phyloP scores from a whole-genome alignment of 2,113 vertebrate genomes.

The Calidris pygmaea region DNA sequence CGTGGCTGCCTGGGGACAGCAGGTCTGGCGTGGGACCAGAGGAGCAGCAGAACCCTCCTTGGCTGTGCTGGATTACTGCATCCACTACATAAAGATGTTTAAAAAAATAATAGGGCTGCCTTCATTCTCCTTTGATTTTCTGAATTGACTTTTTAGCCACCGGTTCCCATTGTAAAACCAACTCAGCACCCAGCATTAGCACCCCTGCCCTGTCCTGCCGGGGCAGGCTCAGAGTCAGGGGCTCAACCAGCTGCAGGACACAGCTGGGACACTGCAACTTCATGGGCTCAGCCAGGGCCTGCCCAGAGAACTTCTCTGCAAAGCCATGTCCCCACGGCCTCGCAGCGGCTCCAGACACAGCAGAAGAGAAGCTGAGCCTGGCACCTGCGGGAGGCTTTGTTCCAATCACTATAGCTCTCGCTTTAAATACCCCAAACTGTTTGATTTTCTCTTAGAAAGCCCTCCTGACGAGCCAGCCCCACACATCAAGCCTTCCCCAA shows the following conservation, averaged over 20 bases:
- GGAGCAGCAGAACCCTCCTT: neutral
- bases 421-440: neutral
- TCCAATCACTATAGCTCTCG: neutral
- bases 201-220: neutral
- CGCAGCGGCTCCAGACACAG: neutral
- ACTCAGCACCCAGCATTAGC: accelerated
- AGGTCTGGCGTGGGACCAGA: neutral
- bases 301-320: neutral
- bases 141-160: neutral
- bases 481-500: neutral
- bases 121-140: neutral
- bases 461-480: neutral
- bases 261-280: accelerated
- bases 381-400: neutral
- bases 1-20: neutral
- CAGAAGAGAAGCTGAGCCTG: neutral
- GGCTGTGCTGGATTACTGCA: no score
- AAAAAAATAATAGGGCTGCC: no score
- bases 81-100: no score
- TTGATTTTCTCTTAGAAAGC: neutral
- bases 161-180: neutral
- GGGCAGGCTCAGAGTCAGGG: no score
- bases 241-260: neutral
- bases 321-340: neutral
- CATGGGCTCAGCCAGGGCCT: neutral